Evolutionary conservation across 2,113 vertebrate genomes (phyloP).

Genomic region (Dendropsophus ebraccatus): DNA sequence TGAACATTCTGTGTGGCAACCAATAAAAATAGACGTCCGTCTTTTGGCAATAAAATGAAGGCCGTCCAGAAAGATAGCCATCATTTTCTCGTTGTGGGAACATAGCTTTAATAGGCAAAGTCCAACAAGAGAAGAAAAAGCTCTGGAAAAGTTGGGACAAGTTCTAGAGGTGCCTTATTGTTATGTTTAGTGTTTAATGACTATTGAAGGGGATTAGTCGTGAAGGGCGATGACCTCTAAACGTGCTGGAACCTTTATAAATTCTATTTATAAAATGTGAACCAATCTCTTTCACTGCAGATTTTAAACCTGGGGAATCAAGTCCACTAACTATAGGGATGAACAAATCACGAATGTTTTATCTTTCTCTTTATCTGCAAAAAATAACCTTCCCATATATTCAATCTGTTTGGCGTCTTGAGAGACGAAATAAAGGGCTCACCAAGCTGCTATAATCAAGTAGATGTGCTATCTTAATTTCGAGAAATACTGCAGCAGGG

Average conservation of each 20-base stretch:
- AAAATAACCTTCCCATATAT: not conserved
- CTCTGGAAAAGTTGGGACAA: not conserved
- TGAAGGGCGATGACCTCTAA: too few species aligned
- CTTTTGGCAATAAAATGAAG: too few species aligned
- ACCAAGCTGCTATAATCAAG: not conserved
- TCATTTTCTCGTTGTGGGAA: too few species aligned
- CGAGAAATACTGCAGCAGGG: constrained; percentile 1
- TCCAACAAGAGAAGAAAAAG: not conserved
- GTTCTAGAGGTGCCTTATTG: not conserved
- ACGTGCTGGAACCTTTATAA: not conserved
- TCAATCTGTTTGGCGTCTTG: not conserved
- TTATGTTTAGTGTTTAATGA: not conserved
- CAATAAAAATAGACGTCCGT: too few species aligned
- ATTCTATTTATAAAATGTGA: not conserved
- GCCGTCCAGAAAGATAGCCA: too few species aligned
- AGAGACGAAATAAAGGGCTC: not conserved
- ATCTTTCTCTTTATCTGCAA: not conserved
- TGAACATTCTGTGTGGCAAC: too few species aligned
- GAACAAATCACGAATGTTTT: not conserved
- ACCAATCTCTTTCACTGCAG: not conserved
- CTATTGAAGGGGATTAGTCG: not conserved
- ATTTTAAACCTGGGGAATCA: not conserved
- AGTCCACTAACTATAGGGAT: not conserved
- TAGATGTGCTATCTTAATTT: constrained; percentile 15
- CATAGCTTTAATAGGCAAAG: too few species aligned